These are phyloP conservation scores for Phyto melanocephala DNA, from an alignment of 2,888 invertebrate genomes.

Conservation along the genomic window DNA sequence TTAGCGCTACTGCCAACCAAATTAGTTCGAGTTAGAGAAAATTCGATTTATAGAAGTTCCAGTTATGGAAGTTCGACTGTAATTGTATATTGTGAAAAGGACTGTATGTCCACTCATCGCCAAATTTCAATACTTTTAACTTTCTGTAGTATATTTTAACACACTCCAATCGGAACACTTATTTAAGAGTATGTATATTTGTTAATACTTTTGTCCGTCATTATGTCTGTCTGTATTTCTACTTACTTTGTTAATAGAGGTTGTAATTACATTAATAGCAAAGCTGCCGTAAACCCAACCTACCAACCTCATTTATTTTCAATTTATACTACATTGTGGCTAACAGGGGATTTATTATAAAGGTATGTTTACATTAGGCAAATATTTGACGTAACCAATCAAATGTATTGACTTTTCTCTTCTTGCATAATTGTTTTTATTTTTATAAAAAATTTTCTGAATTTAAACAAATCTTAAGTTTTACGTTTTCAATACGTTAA, in stretches of 20 bases:
- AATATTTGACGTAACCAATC: too few relatives aligned
- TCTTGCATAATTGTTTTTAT: too few relatives aligned
- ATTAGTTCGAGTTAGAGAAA: too few relatives aligned
- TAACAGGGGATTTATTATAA: not conserved
- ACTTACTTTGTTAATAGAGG: not conserved
- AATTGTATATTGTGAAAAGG: too few relatives aligned
- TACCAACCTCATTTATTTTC: constrained; percentile 5
- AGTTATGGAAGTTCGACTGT: too few relatives aligned
- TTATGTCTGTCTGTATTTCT: constrained; percentile 9
- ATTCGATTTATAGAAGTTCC: too few relatives aligned
- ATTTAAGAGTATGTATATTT: not conserved
- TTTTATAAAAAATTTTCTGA: too few relatives aligned
- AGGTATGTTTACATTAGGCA: too few relatives aligned
- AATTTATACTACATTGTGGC: not conserved
- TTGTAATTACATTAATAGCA: constrained; percentile 42
- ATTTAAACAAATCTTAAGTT: too few relatives aligned
- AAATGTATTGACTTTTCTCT: too few relatives aligned
- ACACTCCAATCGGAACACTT: constrained; percentile 2
- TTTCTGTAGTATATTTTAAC: not conserved
- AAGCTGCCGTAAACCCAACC: not conserved
- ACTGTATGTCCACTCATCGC: not conserved
- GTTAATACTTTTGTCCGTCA: not conserved
- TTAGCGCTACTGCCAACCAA: too few relatives aligned
- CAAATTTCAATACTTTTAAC: not conserved
- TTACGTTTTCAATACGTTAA: too few relatives aligned